Evolutionary conservation across 2,888 invertebrate species (phyloP).

Genomic region (Malthinus flaveolus): DNA sequence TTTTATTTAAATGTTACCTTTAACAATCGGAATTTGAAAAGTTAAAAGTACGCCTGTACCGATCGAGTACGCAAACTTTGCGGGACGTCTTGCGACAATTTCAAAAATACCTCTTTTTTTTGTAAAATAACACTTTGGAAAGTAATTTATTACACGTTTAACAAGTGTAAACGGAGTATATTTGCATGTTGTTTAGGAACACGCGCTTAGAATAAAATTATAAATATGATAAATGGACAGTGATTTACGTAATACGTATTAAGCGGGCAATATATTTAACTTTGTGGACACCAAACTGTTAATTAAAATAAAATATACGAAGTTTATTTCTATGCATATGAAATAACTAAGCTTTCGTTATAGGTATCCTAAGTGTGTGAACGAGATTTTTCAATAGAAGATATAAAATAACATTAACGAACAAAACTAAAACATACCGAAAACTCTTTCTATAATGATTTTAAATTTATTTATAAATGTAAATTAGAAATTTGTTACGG

Average conservation of each 20-base stretch:
- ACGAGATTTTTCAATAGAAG: slow-evolving; percentile 12
- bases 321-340: slow-evolving; percentile 26
- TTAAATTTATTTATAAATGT: no score
- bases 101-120: slow-evolving; percentile 17
- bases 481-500: no score
- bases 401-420: no score
- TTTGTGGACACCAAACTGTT: slow-evolving; percentile 28
- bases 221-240: slow-evolving; percentile 28
- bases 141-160: slow-evolving; percentile 33
- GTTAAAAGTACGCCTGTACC: not conserved
- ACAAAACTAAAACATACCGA: no score
- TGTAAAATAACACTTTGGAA: slow-evolving; percentile 29
- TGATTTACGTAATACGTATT: slow-evolving; percentile 28
- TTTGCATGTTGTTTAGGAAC: slow-evolving; percentile 37
- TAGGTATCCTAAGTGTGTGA: slow-evolving; percentile 7
- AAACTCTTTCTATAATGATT: no score
- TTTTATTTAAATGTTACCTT: no score
- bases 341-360: slow-evolving; percentile 22
- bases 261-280: slow-evolving; percentile 26
- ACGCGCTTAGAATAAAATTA: slow-evolving; percentile 36
- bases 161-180: slow-evolving; percentile 35
- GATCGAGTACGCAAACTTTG: slow-evolving; percentile 4
- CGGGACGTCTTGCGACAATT: slow-evolving; percentile 16
- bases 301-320: slow-evolving; percentile 27
- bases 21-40: no score